Evolutionary conservation across 2,888 invertebrate genomes (phyloP).

Genomic region (Xylota segnis): DNA sequence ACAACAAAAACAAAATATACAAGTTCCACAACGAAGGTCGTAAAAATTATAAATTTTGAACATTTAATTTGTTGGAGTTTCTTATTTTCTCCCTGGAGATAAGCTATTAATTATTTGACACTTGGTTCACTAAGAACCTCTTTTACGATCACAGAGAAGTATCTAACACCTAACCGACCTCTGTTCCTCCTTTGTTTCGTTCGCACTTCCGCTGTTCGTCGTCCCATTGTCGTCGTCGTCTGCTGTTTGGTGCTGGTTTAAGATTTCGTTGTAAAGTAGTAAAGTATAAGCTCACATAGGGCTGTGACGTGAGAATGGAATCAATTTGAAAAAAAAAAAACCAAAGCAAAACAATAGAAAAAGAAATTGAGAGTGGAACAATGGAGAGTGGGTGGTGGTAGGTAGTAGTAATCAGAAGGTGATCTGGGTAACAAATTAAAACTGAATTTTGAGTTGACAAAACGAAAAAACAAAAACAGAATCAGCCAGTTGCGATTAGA

Average conservation of each 20-base stretch:
- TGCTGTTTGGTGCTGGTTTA: constrained; percentile 24
- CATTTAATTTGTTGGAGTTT: constrained; percentile 31
- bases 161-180: constrained; percentile 36
- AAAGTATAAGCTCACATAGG: constrained; percentile 26
- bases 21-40: constrained; percentile 12
- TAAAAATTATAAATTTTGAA: constrained; percentile 38
- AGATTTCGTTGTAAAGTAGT: constrained; percentile 5
- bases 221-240: constrained; percentile 18
- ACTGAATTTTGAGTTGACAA: constrained; percentile 31
- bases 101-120: constrained; percentile 43
- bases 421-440: constrained; percentile 60
- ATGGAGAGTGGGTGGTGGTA: background rate
- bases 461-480: constrained; percentile 10
- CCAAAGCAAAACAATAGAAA: constrained; percentile 26
- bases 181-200: constrained; percentile 4
- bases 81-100: constrained; percentile 42
- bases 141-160: constrained; percentile 22
- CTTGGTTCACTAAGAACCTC: constrained; percentile 25
- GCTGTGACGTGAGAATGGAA: constrained; percentile 35
- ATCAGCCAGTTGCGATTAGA: constrained; percentile 35
- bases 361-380: constrained; percentile 40
- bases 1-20: constrained; percentile 1
- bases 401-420: constrained; percentile 47
- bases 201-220: constrained; percentile 22
- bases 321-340: constrained; percentile 25